Evolutionary conservation across 1,140 invertebrate genomes (phyloP).

Genomic region (Plodia interpunctella): DNA sequence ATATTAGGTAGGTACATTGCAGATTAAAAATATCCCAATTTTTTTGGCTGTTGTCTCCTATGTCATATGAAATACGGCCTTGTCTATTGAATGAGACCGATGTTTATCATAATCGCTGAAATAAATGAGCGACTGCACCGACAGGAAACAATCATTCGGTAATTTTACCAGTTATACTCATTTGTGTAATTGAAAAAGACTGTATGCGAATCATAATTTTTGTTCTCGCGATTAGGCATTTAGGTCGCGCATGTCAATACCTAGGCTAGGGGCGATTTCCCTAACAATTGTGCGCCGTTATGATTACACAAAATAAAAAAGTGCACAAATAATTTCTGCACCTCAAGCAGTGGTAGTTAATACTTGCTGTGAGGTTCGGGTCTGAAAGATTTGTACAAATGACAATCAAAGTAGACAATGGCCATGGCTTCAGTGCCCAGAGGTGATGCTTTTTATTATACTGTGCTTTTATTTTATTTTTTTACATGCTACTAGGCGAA

Average conservation of each 20-base stretch:
- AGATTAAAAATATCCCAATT: too few species aligned
- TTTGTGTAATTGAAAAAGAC: conserved; percentile 57
- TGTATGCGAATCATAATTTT: conserved; percentile 58
- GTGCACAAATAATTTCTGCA: background rate
- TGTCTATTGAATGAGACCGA: conserved; percentile 43
- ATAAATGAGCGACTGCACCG: conserved; percentile 46
- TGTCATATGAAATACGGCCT: conserved; percentile 33
- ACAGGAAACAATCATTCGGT: conserved; percentile 68
- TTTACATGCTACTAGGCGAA: too few species aligned
- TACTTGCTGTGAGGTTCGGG: too few species aligned
- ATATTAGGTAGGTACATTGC: too few species aligned
- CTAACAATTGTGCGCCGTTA: conserved; percentile 22
- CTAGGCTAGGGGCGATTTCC: conserved; percentile 47
- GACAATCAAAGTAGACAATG: too few species aligned
- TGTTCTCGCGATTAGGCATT: conserved; percentile 63
- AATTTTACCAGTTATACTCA: conserved; percentile 54
- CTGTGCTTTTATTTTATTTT: too few species aligned
- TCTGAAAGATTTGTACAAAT: too few species aligned
- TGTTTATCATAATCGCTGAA: conserved; percentile 37
- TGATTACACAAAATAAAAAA: background rate
- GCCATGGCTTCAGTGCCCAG: too few species aligned
- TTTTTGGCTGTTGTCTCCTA: background rate
- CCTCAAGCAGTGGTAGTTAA: too few species aligned
- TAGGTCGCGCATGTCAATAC: conserved; percentile 31
- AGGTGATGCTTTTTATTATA: too few species aligned